phyloP scores from a whole-genome alignment of 2,113 vertebrate genomes.

The Malaclemys terrapin region DNA sequence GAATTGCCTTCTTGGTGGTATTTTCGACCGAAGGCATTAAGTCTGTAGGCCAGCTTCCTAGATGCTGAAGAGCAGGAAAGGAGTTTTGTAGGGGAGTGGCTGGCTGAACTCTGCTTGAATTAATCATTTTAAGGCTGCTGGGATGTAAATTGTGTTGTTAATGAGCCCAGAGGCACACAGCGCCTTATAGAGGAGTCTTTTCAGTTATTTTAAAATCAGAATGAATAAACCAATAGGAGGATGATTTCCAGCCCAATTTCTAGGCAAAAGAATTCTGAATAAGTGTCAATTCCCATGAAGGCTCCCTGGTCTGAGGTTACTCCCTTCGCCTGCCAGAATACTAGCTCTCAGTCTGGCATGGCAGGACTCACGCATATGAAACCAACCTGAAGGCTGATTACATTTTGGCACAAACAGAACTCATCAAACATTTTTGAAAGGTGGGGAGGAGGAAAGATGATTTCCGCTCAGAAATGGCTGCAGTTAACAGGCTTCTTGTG shows the following conservation, averaged over 20 bases:
- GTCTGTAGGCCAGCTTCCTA: neutral
- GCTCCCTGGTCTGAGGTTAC: too few species aligned
- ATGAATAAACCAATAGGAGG: neutral
- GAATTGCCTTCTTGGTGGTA: neutral
- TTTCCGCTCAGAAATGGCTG: slow-evolving; percentile 56
- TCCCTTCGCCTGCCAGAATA: neutral
- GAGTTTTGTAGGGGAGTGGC: neutral
- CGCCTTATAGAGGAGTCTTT: neutral
- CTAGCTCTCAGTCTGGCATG: neutral
- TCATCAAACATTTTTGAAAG: slow-evolving; percentile 13
- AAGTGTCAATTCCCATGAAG: neutral
- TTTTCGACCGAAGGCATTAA: neutral
- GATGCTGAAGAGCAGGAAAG: neutral
- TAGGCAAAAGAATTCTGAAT: neutral
- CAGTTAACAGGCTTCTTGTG: slow-evolving; percentile 54
- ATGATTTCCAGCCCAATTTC: neutral
- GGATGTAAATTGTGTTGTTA: neutral
- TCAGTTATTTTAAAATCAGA: neutral
- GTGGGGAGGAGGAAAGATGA: slow-evolving; percentile 43
- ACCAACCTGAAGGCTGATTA: rapidly evolving
- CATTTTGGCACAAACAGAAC: neutral
- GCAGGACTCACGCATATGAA: rapidly evolving
- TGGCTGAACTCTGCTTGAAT: neutral
- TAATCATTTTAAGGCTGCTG: neutral
- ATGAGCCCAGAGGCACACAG: neutral